A percentile compares a stretch with the other conserved stretches of the same genome.
These are phyloP conservation scores for Ceyx erithaca DNA, from an alignment of 2,797 vertebrate species.

Conservation along the genomic window DNA sequence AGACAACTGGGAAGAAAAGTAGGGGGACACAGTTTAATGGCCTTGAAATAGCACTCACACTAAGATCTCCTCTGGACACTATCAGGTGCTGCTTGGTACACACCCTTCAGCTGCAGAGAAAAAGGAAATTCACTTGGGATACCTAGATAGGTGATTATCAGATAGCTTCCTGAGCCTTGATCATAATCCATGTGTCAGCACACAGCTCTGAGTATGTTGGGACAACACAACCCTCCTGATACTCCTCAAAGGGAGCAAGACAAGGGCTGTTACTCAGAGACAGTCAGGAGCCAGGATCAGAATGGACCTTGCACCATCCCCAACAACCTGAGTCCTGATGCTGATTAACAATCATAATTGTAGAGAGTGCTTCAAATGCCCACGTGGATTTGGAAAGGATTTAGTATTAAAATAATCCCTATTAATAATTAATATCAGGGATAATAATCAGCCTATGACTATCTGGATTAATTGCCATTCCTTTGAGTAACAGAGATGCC, in stretches of 20 bases:
- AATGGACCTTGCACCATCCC: background rate
- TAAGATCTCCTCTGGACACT: background rate
- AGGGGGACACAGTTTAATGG: accelerated
- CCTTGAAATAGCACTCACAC: background rate
- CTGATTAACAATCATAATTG: background rate
- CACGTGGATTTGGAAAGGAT: background rate
- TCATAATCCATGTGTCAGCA: accelerated
- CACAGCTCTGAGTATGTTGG: background rate
- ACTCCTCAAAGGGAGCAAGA: background rate
- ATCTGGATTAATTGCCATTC: background rate
- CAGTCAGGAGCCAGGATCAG: background rate
- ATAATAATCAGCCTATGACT: background rate
- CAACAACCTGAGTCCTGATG: background rate
- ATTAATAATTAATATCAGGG: background rate
- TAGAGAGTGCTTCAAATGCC: background rate
- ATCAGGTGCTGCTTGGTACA: background rate
- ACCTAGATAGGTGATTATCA: background rate
- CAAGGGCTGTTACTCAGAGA: background rate
- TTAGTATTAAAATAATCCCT: background rate
- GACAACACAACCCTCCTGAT: background rate
- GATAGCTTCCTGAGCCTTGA: background rate
- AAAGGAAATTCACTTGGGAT: background rate
- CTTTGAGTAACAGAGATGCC: background rate
- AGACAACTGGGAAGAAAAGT: background rate
- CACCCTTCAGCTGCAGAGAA: background rate